Conservation (phyloP, 2,797 vertebrate genomes). For the Gymnoscopelus microlampas region DNA sequence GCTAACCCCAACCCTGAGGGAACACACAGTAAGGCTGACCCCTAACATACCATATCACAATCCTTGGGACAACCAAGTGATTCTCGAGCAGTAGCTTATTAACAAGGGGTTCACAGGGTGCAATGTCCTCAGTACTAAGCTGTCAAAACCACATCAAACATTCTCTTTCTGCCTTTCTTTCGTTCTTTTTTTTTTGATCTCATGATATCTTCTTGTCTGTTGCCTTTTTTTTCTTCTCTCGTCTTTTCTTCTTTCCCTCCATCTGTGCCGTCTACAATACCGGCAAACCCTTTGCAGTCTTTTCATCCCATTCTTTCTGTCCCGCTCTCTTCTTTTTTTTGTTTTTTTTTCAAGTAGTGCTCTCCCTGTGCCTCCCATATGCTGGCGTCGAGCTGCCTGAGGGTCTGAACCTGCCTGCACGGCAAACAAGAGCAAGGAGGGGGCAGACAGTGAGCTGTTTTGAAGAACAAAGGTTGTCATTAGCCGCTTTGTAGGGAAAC, state of each 20-base stretch:
- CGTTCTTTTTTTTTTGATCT: slow-evolving; percentile 23
- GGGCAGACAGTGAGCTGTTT: slow-evolving; percentile 47
- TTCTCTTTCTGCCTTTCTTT: slow-evolving; percentile 4
- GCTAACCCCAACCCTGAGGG: too few relatives aligned
- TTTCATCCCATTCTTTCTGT: slow-evolving; percentile 52
- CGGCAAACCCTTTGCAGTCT: slow-evolving; percentile 24
- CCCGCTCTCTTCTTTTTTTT: slow-evolving; percentile 23
- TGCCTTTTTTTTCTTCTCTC: slow-evolving; percentile 14
- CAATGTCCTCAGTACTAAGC: slow-evolving; percentile 41
- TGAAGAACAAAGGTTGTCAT: slow-evolving; percentile 69
- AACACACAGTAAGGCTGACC: too few relatives aligned
- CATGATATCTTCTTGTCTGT: too few relatives aligned
- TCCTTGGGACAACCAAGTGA: not conserved
- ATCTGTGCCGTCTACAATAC: slow-evolving; percentile 40
- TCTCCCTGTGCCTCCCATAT: slow-evolving; percentile 44
- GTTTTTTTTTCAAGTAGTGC: slow-evolving; percentile 13
- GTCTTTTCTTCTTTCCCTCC: slow-evolving; percentile 16
- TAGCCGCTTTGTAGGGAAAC: slow-evolving; percentile 59
- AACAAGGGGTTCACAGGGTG: slow-evolving; percentile 61
- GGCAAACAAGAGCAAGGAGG: slow-evolving; percentile 27
- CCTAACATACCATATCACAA: too few relatives aligned
- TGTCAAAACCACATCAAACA: slow-evolving; percentile 74
- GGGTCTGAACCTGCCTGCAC: slow-evolving; percentile 60
- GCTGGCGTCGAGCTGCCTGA: slow-evolving; percentile 37
- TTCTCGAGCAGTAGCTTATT: slow-evolving; percentile 25